phyloP scores from a whole-genome alignment of 2,888 invertebrate species.

The Ophion costatus region DNA sequence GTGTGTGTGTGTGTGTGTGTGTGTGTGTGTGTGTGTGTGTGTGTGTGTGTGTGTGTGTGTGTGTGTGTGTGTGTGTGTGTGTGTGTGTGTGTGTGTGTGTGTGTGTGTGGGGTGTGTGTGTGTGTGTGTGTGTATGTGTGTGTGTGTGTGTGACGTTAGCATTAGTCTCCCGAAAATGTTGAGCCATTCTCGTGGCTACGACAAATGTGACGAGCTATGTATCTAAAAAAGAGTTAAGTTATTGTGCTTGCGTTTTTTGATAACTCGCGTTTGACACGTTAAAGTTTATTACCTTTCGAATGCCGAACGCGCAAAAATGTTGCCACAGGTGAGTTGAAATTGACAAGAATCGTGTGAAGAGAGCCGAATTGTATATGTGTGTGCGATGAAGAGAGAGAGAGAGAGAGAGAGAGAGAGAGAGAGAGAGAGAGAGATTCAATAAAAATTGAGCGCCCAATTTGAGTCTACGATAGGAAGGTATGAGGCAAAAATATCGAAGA shows the following conservation, averaged over 20 bases:
- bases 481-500: no score
- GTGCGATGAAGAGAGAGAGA: no score
- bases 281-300: constrained; percentile 10
- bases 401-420: neutral
- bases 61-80: neutral
- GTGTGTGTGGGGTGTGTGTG: neutral
- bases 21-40: neutral
- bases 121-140: neutral
- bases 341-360: neutral
- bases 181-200: constrained; percentile 6
- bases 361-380: no score
- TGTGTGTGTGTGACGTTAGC: neutral
- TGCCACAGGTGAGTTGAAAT: constrained; percentile 43
- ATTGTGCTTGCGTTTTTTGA: neutral
- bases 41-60: neutral
- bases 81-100: neutral
- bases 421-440: neutral
- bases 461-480: neutral
- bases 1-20: neutral
- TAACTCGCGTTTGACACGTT: neutral
- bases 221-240: constrained; percentile 7
- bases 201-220: constrained; percentile 1
- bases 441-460: neutral
- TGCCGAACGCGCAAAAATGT: neutral
- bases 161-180: neutral